A percentile compares a stretch with the other conserved stretches of the same genome.
These are phyloP conservation scores for Caenorhabditis tropicalis DNA, from an alignment of 1,140 invertebrate genomes.

Conservation along the genomic window DNA sequence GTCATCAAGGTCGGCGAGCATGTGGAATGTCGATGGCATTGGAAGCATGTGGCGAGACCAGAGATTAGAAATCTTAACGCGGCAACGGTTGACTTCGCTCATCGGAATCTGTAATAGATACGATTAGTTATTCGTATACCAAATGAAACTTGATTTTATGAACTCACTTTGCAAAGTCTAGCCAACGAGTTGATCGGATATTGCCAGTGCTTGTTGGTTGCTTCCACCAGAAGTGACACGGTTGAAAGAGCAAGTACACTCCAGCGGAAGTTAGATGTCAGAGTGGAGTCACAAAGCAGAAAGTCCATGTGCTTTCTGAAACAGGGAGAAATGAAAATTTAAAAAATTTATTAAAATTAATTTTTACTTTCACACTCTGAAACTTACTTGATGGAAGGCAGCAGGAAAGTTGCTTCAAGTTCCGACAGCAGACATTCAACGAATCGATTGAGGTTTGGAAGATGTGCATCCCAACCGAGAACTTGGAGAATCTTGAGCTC, in stretches of 20 bases:
- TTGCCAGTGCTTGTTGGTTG: constrained; percentile 34
- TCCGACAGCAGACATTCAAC: constrained; percentile 39
- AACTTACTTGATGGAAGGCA: constrained; percentile 36
- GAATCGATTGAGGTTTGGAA: constrained; percentile 34
- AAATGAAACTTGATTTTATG: background rate
- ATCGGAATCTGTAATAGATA: constrained; percentile 37
- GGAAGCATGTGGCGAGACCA: constrained; percentile 39
- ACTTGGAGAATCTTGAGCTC: constrained; percentile 36
- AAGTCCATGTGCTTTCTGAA: constrained; percentile 36
- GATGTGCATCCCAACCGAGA: constrained; percentile 38
- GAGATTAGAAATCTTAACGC: constrained; percentile 7
- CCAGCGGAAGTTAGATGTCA: constrained; percentile 29
- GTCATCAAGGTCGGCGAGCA: constrained; percentile 32
- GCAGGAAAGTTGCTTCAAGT: constrained; percentile 31
- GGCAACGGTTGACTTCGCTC: constrained; percentile 36
- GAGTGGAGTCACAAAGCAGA: constrained; percentile 26
- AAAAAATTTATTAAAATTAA: background rate
- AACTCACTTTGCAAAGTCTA: background rate
- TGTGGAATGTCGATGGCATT: constrained; percentile 29
- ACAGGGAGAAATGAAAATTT: background rate
- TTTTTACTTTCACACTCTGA: too few relatives aligned
- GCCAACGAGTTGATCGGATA: background rate
- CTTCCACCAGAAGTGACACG: constrained; percentile 46
- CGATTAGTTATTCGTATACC: background rate
- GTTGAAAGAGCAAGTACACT: constrained; percentile 13